Evolutionary conservation across 1,140 invertebrate genomes (phyloP).

Genomic region (Spodoptera litura): DNA sequence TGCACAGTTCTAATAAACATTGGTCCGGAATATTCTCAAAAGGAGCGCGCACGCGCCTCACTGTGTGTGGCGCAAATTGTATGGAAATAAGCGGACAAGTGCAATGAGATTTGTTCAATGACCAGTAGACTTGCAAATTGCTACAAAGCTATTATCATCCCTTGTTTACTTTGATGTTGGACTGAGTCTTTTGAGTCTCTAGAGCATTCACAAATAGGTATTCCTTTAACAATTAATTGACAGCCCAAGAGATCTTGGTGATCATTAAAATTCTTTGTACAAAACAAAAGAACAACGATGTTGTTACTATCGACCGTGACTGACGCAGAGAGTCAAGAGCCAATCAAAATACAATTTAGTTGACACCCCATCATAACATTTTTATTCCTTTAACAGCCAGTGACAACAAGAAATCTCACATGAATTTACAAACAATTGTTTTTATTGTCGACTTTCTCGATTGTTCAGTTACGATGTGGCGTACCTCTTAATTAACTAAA

Average conservation of each 20-base stretch:
- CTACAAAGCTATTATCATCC: conserved; percentile 37
- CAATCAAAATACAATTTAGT: not conserved
- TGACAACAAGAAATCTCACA: not conserved
- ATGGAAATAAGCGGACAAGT: conserved; percentile 67
- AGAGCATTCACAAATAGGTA: conserved; percentile 4
- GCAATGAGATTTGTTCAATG: conserved; percentile 45
- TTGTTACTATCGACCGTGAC: not conserved
- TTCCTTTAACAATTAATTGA: not conserved
- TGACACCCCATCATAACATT: not conserved
- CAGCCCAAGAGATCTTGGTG: not conserved
- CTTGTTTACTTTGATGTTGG: conserved; percentile 44
- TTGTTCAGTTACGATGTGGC: conserved; percentile 49
- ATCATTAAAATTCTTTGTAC: not conserved
- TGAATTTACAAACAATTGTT: conserved; percentile 41
- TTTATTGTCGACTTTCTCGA: conserved; percentile 57
- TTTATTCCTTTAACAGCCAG: not conserved
- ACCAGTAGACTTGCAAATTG: conserved; percentile 48
- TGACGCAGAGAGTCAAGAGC: not conserved
- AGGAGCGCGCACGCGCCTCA: conserved; percentile 51
- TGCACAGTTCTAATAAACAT: not conserved
- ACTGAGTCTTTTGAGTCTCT: not conserved
- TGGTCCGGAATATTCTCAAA: conserved; percentile 25
- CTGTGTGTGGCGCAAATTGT: conserved; percentile 76
- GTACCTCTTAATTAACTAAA: conserved; percentile 68
- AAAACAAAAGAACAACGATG: not conserved